Evolutionary conservation across 1,140 invertebrate species (phyloP).

Genomic region (Paracyclopina nana): DNA sequence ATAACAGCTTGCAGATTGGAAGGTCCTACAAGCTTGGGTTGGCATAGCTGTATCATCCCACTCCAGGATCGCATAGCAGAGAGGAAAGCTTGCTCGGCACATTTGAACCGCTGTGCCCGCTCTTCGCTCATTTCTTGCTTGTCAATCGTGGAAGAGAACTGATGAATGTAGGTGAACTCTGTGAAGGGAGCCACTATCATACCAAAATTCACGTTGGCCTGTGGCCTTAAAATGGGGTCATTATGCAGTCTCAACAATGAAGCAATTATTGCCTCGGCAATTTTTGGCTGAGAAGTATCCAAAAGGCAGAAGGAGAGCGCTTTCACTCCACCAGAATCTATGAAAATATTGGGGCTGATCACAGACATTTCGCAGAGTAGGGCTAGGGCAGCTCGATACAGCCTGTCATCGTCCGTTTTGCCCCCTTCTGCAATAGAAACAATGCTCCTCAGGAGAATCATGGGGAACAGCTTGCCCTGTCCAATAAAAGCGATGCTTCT

Average conservation of each 20-base stretch:
- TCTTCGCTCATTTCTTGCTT: constrained; percentile 44
- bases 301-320: constrained; percentile 57
- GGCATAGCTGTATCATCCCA: constrained; percentile 60
- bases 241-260: constrained; percentile 70
- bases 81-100: constrained; percentile 57
- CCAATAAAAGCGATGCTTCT: constrained; percentile 33
- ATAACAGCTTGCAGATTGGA: constrained; percentile 59
- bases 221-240: constrained; percentile 51
- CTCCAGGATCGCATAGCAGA: constrained; percentile 73
- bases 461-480: not conserved
- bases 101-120: constrained; percentile 52
- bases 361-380: constrained; percentile 67
- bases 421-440: constrained; percentile 57
- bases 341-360: constrained; percentile 54
- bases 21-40: constrained; percentile 36
- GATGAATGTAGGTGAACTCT: constrained; percentile 54
- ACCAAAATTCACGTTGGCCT: constrained; percentile 51
- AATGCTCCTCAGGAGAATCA: constrained; percentile 25
- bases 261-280: constrained; percentile 57
- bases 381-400: constrained; percentile 57
- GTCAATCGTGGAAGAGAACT: constrained; percentile 6
- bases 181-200: constrained; percentile 73
- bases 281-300: constrained; percentile 46
- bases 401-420: constrained; percentile 46
- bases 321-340: constrained; percentile 57